Evolutionary conservation across 1,140 invertebrate species (phyloP).

Genomic region (Sycophaga agraensis): DNA sequence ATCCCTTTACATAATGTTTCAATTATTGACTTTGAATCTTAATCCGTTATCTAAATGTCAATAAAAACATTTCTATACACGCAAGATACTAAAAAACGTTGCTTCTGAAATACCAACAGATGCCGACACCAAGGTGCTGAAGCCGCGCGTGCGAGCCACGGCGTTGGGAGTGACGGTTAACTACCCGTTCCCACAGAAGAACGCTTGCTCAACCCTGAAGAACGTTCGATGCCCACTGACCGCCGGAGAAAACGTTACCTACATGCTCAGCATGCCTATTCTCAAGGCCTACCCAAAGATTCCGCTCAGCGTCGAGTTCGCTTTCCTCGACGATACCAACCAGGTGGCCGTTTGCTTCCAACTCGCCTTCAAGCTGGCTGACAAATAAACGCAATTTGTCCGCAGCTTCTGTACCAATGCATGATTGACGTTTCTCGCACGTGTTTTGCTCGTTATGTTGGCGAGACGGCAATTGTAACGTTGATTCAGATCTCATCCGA

Average conservation of each 20-base stretch:
- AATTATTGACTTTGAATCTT: too few species aligned
- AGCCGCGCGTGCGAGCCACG: constrained; percentile 30
- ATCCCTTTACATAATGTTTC: too few species aligned
- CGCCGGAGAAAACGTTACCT: constrained; percentile 38
- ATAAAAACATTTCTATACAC: too few species aligned
- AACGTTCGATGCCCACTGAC: constrained; percentile 40
- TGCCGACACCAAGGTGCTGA: constrained; percentile 29
- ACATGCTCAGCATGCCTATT: constrained; percentile 40
- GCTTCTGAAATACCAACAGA: too few species aligned
- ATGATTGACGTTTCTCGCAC: too few species aligned
- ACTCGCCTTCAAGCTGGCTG: constrained; percentile 31
- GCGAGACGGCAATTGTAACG: too few species aligned
- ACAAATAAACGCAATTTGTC: too few species aligned
- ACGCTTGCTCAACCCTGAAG: constrained; percentile 39
- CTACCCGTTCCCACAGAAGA: constrained; percentile 34
- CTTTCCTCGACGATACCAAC: constrained; percentile 28
- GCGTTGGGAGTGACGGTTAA: not conserved
- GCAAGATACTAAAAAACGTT: too few species aligned
- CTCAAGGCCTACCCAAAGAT: constrained; percentile 33
- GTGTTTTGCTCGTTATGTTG: too few species aligned
- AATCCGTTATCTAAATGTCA: too few species aligned
- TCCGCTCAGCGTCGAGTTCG: constrained; percentile 32
- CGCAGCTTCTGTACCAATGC: too few species aligned
- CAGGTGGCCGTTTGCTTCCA: constrained; percentile 35
- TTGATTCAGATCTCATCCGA: too few species aligned